These are phyloP conservation scores for Chrysocyon brachyurus DNA, from an alignment of 2,797 vertebrate genomes.

Conservation along the genomic window DNA sequence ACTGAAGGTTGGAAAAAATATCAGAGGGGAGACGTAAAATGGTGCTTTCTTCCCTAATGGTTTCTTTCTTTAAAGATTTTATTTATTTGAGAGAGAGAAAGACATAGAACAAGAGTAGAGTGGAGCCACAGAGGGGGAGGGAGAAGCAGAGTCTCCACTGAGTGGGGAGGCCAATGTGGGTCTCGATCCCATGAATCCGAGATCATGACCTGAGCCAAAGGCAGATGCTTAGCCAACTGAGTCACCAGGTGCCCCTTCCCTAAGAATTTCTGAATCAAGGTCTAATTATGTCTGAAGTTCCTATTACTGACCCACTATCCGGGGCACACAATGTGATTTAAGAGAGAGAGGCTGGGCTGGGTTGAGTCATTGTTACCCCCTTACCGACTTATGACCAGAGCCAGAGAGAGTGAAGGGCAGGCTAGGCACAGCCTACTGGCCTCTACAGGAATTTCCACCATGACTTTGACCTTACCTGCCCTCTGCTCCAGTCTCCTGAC, in stretches of 20 bases:
- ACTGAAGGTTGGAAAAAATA: not conserved
- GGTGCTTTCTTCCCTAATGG: slow-evolving; percentile 14
- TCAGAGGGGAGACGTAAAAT: not conserved
- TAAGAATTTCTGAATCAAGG: not conserved
- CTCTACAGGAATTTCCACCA: slow-evolving; percentile 52
- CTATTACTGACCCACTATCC: not conserved
- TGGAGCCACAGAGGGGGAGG: not conserved
- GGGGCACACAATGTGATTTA: not conserved
- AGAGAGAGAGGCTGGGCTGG: not conserved
- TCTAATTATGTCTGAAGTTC: not conserved
- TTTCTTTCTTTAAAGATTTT: not conserved
- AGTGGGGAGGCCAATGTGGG: not conserved
- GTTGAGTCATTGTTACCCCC: not conserved
- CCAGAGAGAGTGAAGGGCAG: not conserved
- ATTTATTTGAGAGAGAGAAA: not conserved
- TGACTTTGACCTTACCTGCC: slow-evolving; percentile 6
- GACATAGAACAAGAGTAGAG: not conserved
- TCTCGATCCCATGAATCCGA: not conserved
- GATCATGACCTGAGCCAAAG: not conserved
- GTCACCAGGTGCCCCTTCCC: not conserved
- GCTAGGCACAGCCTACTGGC: not conserved
- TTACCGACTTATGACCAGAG: not conserved
- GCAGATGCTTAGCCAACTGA: not conserved
- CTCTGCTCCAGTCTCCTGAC: not conserved
- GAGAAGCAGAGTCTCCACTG: not conserved